These are phyloP conservation scores for Andrena haemorrhoa DNA, from an alignment of 2,888 invertebrate species.

Conservation along the genomic window DNA sequence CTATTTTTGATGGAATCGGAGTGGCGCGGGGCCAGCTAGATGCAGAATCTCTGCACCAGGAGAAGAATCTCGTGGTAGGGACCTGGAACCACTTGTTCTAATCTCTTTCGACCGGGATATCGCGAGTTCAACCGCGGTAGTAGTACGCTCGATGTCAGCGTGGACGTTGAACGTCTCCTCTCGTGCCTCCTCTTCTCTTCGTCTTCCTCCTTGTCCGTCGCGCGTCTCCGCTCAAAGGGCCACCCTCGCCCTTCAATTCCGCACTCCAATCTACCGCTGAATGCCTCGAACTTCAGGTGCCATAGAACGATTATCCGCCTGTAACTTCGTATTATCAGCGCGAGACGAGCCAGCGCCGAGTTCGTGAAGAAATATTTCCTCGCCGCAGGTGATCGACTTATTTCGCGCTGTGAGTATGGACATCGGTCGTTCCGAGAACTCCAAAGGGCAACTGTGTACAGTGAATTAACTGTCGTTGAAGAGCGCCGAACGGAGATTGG, in stretches of 20 bases:
- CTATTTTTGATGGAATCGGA: constrained; percentile 26
- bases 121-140: constrained; percentile 66
- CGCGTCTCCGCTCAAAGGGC: not conserved
- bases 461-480: constrained; percentile 1
- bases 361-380: not conserved
- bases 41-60: constrained; percentile 19
- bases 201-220: not conserved
- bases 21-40: constrained; percentile 45
- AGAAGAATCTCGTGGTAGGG: constrained; percentile 69
- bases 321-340: not conserved
- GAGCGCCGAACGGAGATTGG: too few species aligned
- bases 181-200: not conserved
- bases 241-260: too few species aligned
- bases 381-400: not conserved
- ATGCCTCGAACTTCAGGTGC: not conserved
- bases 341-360: not conserved
- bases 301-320: not conserved
- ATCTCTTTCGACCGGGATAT: constrained; percentile 69
- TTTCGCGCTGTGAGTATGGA: not conserved
- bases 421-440: not conserved
- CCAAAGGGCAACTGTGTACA: constrained; percentile 20
- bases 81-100: constrained; percentile 70
- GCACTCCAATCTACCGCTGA: not conserved
- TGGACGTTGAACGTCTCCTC: constrained; percentile 54
- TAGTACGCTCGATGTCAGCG: constrained; percentile 71